A percentile compares a stretch with the other conserved stretches of the same genome.
phyloP scores from a whole-genome alignment of 1,140 invertebrate genomes.

The Saccostrea cuccullata region DNA sequence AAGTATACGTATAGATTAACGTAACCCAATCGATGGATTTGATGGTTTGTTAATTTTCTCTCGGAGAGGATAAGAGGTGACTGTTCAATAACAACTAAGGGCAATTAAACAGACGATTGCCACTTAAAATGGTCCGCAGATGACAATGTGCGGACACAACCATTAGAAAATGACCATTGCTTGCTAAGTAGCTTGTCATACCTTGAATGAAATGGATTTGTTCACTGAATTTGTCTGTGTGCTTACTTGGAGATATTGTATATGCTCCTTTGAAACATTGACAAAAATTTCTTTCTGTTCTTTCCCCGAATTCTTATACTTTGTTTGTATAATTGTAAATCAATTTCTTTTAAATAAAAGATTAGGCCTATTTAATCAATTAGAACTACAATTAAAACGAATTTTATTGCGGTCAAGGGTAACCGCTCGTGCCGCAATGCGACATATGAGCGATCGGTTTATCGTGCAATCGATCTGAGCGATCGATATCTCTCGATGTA shows the following conservation, averaged over 20 bases:
- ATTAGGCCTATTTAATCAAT: neutral
- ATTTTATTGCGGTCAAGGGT: conserved; percentile 17
- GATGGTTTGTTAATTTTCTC: neutral
- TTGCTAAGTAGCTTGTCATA: neutral
- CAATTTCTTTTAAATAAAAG: neutral
- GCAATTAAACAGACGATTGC: neutral
- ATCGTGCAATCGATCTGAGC: conserved; percentile 6
- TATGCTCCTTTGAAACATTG: neutral
- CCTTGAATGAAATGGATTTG: too few relatives aligned
- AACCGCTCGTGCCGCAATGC: neutral
- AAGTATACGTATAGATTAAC: neutral
- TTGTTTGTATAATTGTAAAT: neutral
- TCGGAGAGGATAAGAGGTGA: neutral
- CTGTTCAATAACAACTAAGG: neutral
- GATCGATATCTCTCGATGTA: conserved; percentile 19
- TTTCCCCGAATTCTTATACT: neutral
- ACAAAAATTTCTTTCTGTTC: neutral
- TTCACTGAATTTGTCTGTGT: too few relatives aligned
- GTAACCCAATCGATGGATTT: neutral
- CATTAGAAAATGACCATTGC: neutral
- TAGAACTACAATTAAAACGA: neutral
- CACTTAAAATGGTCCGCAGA: neutral
- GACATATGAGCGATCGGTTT: conserved; percentile 13
- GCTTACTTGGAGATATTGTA: too few relatives aligned
- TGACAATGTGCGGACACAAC: neutral